Conservation (phyloP, 2,888 invertebrate genomes). For the Drosophila kuntzei region DNA sequence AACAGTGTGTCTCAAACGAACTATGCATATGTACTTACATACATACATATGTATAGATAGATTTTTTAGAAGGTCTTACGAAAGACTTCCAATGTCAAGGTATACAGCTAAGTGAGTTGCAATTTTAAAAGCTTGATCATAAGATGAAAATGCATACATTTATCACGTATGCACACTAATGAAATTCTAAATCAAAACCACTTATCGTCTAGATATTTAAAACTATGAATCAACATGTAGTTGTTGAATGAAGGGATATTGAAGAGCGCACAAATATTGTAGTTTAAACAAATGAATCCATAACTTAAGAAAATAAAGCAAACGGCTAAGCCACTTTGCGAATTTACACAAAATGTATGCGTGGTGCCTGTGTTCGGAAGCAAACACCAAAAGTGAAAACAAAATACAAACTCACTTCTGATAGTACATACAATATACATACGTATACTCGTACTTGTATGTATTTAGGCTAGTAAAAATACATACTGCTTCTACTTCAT, state of each 20-base stretch:
- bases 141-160: too few relatives aligned
- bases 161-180: too few relatives aligned
- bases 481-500: constrained; percentile 6
- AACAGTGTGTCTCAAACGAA: too few relatives aligned
- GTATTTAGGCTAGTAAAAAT: constrained; percentile 13
- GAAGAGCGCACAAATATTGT: constrained; percentile 72
- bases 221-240: constrained; percentile 45
- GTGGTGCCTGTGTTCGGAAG: not conserved
- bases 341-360: constrained; percentile 30
- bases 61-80: too few relatives aligned
- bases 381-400: constrained; percentile 9
- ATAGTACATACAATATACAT: constrained; percentile 6
- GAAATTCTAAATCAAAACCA: constrained; percentile 11
- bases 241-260: constrained; percentile 51
- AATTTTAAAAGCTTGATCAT: too few relatives aligned
- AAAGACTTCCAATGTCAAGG: too few relatives aligned
- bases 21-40: too few relatives aligned
- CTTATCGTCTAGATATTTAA: constrained; percentile 61
- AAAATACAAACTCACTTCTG: not conserved
- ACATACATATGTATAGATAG: too few relatives aligned
- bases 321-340: constrained; percentile 21
- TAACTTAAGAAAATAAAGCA: constrained; percentile 57
- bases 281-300: constrained; percentile 59
- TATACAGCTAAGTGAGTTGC: too few relatives aligned
- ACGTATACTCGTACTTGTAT: too few relatives aligned